These are phyloP conservation scores for Beris morrisii DNA, from an alignment of 2,888 invertebrate genomes.

Conservation along the genomic window DNA sequence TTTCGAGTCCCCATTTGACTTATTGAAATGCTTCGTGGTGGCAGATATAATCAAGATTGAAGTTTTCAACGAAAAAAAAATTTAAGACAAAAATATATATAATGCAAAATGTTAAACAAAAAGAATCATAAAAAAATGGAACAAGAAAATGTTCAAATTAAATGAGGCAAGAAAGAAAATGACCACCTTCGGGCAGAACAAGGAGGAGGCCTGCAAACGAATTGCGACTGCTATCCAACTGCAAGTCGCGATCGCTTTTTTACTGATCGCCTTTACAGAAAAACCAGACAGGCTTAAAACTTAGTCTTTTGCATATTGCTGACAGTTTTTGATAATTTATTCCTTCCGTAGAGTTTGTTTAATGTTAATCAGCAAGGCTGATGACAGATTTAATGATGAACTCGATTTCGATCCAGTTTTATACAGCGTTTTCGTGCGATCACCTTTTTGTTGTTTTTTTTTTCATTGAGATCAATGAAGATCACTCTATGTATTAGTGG, in stretches of 20 bases:
- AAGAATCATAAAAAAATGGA: background rate
- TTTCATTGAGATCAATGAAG: background rate
- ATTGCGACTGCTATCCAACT: background rate
- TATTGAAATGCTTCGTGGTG: conserved; percentile 28
- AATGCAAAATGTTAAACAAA: conserved; percentile 7
- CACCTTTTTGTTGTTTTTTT: background rate
- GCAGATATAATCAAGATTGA: conserved; percentile 35
- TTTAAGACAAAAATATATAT: background rate
- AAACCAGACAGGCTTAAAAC: background rate
- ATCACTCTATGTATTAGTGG: background rate
- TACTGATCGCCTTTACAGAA: background rate
- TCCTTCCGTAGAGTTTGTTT: conserved; percentile 16
- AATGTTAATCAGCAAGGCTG: conserved; percentile 4
- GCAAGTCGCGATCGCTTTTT: background rate
- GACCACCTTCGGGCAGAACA: background rate
- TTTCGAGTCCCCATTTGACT: conserved; percentile 2
- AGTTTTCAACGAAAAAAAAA: conserved; percentile 25
- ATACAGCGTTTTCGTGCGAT: background rate
- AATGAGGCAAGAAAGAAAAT: conserved; percentile 1
- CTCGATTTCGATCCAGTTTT: background rate
- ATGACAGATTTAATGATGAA: conserved; percentile 2
- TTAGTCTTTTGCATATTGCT: conserved; percentile 18
- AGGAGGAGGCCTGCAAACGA: background rate
- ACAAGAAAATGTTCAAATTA: conserved; percentile 2
- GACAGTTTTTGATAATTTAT: conserved; percentile 20